Base-by-base conservation (phyloP, 2,113 vertebrate genomes). In the Narcine bancroftii region DNA sequence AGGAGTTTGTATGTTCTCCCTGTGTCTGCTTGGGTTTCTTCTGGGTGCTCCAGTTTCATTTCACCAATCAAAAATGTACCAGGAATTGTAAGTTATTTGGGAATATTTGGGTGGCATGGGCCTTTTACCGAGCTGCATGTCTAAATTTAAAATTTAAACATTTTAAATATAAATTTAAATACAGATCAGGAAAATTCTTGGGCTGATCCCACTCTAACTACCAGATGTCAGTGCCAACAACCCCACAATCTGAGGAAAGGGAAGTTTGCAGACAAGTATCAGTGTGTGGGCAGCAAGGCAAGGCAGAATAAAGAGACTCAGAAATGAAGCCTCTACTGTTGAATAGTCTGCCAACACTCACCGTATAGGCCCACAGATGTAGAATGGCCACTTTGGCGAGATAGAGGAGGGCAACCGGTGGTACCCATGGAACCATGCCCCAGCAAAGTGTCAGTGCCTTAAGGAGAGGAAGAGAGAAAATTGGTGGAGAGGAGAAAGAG, bases 381-480 rank as follows among this genome's bases (percentile, higher is more conserved):
- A 60, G 81, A 39, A 53, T 87, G 81, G 81, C 81, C 81, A 87
- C 53, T 63, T 87, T 50, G 81, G 81, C n/a, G 81, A 87, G 81
- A 56, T 87, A 60, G 4, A 60, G 81, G 81, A 87, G 81, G 81
- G 53, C 81, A 87, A 87, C 81, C 53, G n/a, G 81, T n/a, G 53
- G 81, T 60, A 53, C 81, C 81, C 81, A 56, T 63, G 81, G 81
- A 87, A 87, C 81, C 81, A 36, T 87, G 81, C 81, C 53, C 53
- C 81, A 63, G 81, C 81, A 87, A 21, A 53, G 81, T 36, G 53
- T 87, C 81, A 60, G 81, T 56, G 53, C 81, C 81, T 87, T 87
- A 26, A 39, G 81, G 81, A 87, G 50, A 87, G 81, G 81, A 87
- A 87, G 81, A 87, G 81, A 87, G 81, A 85, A 85, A 56, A 85